Evolutionary conservation across 2,113 vertebrate genomes (phyloP).

Genomic region (Trogon surrucura): DNA sequence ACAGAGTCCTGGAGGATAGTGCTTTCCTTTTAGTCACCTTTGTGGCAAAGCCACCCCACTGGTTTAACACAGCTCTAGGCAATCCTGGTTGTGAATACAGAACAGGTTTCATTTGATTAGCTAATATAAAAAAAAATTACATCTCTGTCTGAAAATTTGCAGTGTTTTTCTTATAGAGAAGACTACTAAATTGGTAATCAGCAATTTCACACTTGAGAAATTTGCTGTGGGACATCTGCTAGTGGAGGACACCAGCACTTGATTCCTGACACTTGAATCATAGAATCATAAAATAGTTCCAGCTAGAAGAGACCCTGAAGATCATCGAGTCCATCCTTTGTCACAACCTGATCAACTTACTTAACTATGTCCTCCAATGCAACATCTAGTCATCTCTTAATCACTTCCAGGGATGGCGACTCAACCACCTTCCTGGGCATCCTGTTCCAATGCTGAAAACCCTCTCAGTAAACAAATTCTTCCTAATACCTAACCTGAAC

Average conservation of each 20-base stretch:
- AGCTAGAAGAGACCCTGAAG: no score
- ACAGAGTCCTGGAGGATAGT: background rate
- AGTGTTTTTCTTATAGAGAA: background rate
- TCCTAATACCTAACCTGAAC: no score
- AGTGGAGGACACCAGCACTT: background rate
- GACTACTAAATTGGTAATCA: background rate
- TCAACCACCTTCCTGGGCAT: no score
- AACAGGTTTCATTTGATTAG: background rate
- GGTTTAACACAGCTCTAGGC: background rate
- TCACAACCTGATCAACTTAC: no score
- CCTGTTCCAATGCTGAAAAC: no score
- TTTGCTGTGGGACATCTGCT: background rate
- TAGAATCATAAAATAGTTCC: no score
- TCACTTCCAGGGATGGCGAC: no score
- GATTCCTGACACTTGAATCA: background rate
- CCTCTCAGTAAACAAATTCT: no score
- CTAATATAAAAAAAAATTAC: background rate
- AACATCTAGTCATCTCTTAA: no score
- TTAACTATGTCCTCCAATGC: no score
- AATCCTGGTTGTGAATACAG: background rate
- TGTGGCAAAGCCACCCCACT: rapidly evolving
- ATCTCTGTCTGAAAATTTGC: background rate
- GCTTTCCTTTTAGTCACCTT: background rate
- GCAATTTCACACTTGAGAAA: background rate
- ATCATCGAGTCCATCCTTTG: no score